A percentile compares a stretch with the other conserved stretches of the same genome.
Conservation (phyloP, 2,113 vertebrate genomes). For the Indicator maculatus region DNA sequence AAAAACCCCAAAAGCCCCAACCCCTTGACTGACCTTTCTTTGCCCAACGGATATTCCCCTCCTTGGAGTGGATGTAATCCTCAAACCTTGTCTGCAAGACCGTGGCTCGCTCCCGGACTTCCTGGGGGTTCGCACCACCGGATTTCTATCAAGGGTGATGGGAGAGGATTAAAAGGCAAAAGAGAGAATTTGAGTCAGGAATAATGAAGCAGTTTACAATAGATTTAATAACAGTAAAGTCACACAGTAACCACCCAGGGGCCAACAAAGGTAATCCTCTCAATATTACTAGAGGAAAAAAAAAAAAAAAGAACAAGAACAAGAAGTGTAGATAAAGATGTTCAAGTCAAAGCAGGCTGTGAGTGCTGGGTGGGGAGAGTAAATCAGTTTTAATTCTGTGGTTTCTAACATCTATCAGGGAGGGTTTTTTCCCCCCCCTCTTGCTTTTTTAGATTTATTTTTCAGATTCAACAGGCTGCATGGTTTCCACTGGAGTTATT, state of each 20-base stretch:
- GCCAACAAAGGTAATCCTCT: slow-evolving; percentile 95
- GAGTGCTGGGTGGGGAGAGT: slow-evolving; percentile 13
- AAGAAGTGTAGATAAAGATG: slow-evolving; percentile 62
- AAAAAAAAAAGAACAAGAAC: slow-evolving; percentile 65
- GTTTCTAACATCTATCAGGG: slow-evolving; percentile 34
- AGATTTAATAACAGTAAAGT: slow-evolving; percentile 99
- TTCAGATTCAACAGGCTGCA: background rate
- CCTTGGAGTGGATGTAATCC: slow-evolving; percentile 82
- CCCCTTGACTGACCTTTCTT: slow-evolving; percentile 85
- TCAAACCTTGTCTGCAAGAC: slow-evolving; percentile 92
- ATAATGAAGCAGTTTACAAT: slow-evolving; percentile 96
- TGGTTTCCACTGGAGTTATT: background rate
- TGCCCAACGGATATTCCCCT: slow-evolving; percentile 74
- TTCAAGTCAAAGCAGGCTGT: slow-evolving; percentile 67
- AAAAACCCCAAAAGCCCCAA: too few relatives aligned
- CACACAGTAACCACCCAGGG: slow-evolving; percentile 94
- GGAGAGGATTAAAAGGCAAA: slow-evolving; percentile 70
- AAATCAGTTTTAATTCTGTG: slow-evolving; percentile 61
- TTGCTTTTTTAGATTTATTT: background rate
- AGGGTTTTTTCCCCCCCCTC: background rate
- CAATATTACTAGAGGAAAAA: slow-evolving; percentile 95
- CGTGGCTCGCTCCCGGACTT: slow-evolving; percentile 85
- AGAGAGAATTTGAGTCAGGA: slow-evolving; percentile 76
- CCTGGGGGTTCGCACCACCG: slow-evolving; percentile 76
- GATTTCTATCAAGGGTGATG: slow-evolving; percentile 76